phyloP scores from a whole-genome alignment of 1,140 invertebrate genomes.

The Cotesia chilonis region DNA sequence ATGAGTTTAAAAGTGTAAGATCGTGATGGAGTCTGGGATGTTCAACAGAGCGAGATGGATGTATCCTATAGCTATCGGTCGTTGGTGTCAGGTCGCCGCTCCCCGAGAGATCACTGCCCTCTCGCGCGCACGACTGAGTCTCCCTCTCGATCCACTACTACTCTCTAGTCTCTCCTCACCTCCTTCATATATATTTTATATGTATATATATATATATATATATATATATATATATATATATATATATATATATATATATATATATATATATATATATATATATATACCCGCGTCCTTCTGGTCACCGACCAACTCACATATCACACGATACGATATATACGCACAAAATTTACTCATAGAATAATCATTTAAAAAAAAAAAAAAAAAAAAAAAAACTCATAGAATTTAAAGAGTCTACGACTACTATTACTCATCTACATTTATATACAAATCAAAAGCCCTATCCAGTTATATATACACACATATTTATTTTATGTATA shows the following conservation, averaged over 20 bases:
- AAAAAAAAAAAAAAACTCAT: conserved; percentile 8
- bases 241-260: background rate
- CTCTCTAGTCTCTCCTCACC: conserved; percentile 21
- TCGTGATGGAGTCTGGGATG: conserved; percentile 30
- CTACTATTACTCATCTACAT: no score
- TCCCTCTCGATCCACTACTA: conserved; percentile 50
- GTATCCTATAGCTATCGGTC: conserved; percentile 37
- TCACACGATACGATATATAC: background rate
- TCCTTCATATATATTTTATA: background rate
- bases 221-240: background rate
- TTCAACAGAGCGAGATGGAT: conserved; percentile 2
- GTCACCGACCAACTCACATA: conserved; percentile 1
- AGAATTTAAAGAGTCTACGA: background rate
- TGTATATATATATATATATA: no score
- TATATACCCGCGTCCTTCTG: conserved; percentile 2
- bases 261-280: background rate
- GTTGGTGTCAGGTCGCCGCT: conserved; percentile 65
- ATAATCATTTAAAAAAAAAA: background rate
- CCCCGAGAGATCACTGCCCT: conserved; percentile 66
- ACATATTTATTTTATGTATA: no score
- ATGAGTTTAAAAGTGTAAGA: conserved; percentile 9
- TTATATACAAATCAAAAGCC: background rate
- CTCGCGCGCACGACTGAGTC: conserved; percentile 59
- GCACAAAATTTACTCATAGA: background rate
- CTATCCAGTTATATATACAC: background rate